Percentiles rank a stretch among this genome's conserved stretches.
phyloP scores from a whole-genome alignment of 2,888 invertebrate species.

The Taenaris catops region DNA sequence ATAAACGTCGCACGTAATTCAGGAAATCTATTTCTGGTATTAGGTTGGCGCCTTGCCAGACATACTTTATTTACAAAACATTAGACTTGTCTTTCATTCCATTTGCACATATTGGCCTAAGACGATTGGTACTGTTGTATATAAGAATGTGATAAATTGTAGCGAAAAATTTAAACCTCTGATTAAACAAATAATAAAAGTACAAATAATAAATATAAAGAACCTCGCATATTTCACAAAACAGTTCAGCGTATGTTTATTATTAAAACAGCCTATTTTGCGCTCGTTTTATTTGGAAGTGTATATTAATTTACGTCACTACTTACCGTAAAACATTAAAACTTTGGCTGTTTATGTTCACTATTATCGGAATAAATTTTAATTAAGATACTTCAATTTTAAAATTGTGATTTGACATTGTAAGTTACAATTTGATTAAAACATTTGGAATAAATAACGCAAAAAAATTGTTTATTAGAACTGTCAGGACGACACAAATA shows the following conservation, averaged over 20 bases:
- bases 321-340: conserved; percentile 13
- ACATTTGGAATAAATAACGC: not conserved
- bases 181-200: too few species aligned
- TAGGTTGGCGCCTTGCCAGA: conserved; percentile 53
- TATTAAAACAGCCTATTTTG: too few species aligned
- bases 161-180: too few species aligned
- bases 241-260: too few species aligned
- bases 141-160: too few species aligned
- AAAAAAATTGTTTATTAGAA: conserved; percentile 16
- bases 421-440: not conserved
- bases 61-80: conserved; percentile 47
- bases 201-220: too few species aligned
- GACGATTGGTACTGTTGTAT: too few species aligned
- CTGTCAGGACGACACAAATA: conserved; percentile 17
- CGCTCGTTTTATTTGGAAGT: too few species aligned
- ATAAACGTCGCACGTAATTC: conserved; percentile 27
- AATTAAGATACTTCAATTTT: not conserved
- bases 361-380: not conserved
- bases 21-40: conserved; percentile 55
- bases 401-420: not conserved
- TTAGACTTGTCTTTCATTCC: not conserved
- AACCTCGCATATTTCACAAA: too few species aligned
- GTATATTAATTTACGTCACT: too few species aligned
- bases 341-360: conserved; percentile 11
- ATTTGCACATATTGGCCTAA: too few species aligned